A percentile compares a stretch with the other conserved stretches of the same genome.
Evolutionary conservation across 2,797 vertebrate species (phyloP).

Genomic region (Rhinogobio ventralis): DNA sequence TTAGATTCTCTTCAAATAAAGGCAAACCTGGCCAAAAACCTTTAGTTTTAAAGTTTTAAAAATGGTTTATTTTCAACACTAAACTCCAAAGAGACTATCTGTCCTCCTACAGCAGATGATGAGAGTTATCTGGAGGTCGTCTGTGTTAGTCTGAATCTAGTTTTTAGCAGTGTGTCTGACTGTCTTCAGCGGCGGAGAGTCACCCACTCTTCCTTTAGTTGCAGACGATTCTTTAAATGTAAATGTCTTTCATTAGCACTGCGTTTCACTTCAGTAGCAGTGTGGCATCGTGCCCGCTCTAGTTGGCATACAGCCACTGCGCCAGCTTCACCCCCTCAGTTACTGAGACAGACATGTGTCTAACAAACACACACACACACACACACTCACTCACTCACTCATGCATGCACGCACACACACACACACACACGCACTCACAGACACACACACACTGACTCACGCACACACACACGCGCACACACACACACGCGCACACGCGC

Average conservation of each 20-base stretch:
- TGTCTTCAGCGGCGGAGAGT: neutral
- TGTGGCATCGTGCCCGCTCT: conserved; percentile 51
- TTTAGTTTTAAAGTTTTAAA: too few relatives aligned
- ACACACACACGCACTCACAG: too few relatives aligned
- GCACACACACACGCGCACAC: too few relatives aligned
- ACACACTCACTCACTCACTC: neutral
- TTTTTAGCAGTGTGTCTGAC: neutral
- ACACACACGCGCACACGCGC: too few relatives aligned
- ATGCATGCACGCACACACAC: neutral
- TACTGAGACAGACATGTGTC: conserved; percentile 9
- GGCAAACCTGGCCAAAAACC: neutral
- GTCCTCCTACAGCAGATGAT: neutral
- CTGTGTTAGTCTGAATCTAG: neutral
- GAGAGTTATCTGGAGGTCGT: neutral
- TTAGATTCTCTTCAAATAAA: too few relatives aligned
- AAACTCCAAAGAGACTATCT: too few relatives aligned
- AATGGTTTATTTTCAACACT: too few relatives aligned
- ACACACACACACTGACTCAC: conserved; percentile 9
- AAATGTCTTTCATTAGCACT: conserved; percentile 33
- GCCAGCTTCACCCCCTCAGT: conserved; percentile 19
- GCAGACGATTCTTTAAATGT: neutral
- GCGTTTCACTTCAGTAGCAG: conserved; percentile 26
- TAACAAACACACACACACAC: neutral
- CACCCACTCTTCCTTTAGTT: neutral
- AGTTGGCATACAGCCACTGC: conserved; percentile 55